Evolutionary conservation across 2,797 vertebrate species (phyloP), one percentile per base, ranked within the genome.

Genomic region (Pogoniulus pusillus): DNA sequence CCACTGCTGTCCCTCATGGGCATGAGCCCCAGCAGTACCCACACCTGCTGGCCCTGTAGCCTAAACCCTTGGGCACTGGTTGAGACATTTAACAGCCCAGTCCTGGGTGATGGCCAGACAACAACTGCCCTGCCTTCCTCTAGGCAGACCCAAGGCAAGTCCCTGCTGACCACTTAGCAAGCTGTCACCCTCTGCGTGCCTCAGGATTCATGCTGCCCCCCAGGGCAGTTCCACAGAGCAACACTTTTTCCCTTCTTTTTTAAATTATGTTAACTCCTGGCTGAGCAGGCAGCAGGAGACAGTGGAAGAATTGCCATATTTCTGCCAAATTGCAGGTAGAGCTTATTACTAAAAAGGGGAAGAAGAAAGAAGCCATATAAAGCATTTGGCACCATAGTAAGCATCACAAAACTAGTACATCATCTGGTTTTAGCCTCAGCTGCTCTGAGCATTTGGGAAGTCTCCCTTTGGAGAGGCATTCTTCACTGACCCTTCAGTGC

Each of bases 281-380:
- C 81, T 86, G 49, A 91, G 58, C 60, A 86, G 68, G 82, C 30
- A 57, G 9, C 32, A 71, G 54, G 78, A 79, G 10, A 49, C 23
- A 41, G n/a, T 7, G 24, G 60, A 91, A 86, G 78, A 94, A 80
- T 30, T 80, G 63, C 86, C 37, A 3, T 86, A 60, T 70, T 85
- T 66, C 75, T 72, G 55, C 35, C 9, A 3, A 11, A 10, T 1
- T 37, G 9, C 49, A 79, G 72, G 49, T 3, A 63, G 22, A 71
- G 18, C 19, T 82, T 58, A 19, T n/a, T 80, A 39, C 47, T n/a
- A 18, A 34, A 72, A 60, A 90, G 20, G 53, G 57, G 6, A 34
- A 76, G 34, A 66, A 82, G 43, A 55, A 80, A 90, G 60, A 90
- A 95, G 88, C 93, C 91, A 87, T 91, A 68, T 26, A 37, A 72